These are phyloP conservation scores for Tinea semifulvella DNA, from an alignment of 2,888 invertebrate species.

Conservation along the genomic window DNA sequence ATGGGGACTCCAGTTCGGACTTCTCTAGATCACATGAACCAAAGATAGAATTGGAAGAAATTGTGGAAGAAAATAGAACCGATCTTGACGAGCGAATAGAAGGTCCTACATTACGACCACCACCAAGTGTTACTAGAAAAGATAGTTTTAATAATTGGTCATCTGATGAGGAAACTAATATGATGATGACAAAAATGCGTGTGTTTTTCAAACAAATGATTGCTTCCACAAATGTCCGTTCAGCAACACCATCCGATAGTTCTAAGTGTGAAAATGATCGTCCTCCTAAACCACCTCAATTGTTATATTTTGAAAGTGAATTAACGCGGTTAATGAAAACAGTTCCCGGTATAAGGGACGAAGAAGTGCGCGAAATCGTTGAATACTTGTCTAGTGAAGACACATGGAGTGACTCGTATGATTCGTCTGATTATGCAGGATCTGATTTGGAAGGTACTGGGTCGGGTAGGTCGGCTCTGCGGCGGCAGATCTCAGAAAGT, in stretches of 20 bases:
- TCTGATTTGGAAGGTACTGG: constrained; percentile 81
- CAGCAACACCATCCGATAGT: constrained; percentile 63
- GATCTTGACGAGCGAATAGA: constrained; percentile 59
- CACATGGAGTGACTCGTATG: constrained; percentile 93
- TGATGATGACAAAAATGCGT: constrained; percentile 95
- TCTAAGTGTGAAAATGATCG: constrained; percentile 68
- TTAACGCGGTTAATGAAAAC: constrained; percentile 91
- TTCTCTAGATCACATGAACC: constrained; percentile 59
- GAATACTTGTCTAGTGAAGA: constrained; percentile 93
- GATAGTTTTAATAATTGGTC: constrained; percentile 95
- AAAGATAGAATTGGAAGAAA: constrained; percentile 67
- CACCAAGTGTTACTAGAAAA: constrained; percentile 74
- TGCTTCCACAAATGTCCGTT: constrained; percentile 67
- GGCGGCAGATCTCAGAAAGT: constrained; percentile 88
- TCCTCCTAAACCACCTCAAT: constrained; percentile 82
- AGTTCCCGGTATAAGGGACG: constrained; percentile 89
- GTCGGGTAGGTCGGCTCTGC: constrained; percentile 73
- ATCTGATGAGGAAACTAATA: constrained; percentile 91
- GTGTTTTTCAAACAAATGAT: constrained; percentile 93
- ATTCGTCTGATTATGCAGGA: constrained; percentile 91
- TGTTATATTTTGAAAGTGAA: constrained; percentile 90
- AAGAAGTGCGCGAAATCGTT: constrained; percentile 90
- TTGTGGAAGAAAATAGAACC: constrained; percentile 66
- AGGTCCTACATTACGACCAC: constrained; percentile 59
- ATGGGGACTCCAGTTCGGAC: constrained; percentile 65